Conservation (phyloP, 2,797 vertebrate genomes). For the Pygocentrus nattereri region DNA sequence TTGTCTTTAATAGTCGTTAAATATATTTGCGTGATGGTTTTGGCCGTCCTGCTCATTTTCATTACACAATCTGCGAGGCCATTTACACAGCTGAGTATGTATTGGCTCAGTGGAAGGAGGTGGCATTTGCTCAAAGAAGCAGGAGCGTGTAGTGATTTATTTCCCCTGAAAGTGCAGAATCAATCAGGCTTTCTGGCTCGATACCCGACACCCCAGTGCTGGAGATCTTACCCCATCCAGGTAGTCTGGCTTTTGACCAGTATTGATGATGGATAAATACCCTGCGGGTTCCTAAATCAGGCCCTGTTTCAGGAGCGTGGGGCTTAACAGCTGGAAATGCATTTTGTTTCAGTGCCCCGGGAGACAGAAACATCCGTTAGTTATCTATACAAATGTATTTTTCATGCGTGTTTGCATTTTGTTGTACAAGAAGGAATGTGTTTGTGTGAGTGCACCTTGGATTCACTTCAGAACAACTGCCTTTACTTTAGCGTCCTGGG, state of each 20-base stretch:
- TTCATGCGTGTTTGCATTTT: neutral
- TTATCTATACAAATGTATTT: constrained; percentile 22
- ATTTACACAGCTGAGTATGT: constrained; percentile 39
- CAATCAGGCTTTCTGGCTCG: constrained; percentile 10
- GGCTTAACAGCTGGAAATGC: constrained; percentile 7
- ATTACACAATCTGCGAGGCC: constrained; percentile 1
- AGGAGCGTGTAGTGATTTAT: constrained; percentile 14
- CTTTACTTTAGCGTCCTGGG: neutral
- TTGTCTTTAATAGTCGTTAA: constrained; percentile 20
- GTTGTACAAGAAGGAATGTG: neutral
- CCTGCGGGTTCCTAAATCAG: constrained; percentile 17
- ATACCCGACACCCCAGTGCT: neutral
- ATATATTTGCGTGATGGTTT: constrained; percentile 22
- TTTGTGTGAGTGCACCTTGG: neutral
- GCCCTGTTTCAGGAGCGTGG: neutral
- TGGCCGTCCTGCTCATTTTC: constrained; percentile 12
- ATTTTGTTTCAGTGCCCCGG: constrained; percentile 1
- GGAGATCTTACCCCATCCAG: neutral
- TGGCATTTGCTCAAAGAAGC: constrained; percentile 25
- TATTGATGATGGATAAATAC: constrained; percentile 37
- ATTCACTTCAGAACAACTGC: neutral
- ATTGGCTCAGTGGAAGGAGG: constrained; percentile 10
- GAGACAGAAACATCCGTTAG: neutral
- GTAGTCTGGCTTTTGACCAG: constrained; percentile 22
- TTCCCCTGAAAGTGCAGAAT: constrained; percentile 1